Evolutionary conservation across 2,888 invertebrate genomes (phyloP).

Genomic region (Lithodes maja): DNA sequence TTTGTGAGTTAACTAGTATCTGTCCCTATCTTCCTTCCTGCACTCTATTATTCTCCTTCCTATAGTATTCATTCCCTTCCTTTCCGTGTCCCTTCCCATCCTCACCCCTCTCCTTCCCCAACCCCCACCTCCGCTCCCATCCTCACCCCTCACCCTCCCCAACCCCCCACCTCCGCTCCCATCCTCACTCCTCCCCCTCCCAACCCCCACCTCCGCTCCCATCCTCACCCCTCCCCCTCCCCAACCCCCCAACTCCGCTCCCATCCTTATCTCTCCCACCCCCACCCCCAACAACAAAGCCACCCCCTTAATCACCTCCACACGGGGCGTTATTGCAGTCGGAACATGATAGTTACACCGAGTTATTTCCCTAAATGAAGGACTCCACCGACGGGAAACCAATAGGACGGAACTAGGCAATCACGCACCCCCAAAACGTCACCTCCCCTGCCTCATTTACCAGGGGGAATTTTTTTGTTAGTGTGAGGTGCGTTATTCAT

Average conservation of each 20-base stretch:
- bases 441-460: conserved; percentile 35
- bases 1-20: neutral
- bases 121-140: neutral
- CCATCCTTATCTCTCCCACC: conserved; percentile 14
- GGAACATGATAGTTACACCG: conserved; percentile 29
- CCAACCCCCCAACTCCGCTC: conserved; percentile 1
- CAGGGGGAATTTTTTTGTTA: conserved; percentile 6
- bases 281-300: conserved; percentile 24
- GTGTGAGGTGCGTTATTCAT: neutral
- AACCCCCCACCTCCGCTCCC: neutral
- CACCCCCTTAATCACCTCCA: conserved; percentile 46
- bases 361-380: conserved; percentile 62
- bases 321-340: conserved; percentile 42
- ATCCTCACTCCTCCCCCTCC: conserved; percentile 15
- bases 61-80: neutral
- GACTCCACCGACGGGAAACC: conserved; percentile 45
- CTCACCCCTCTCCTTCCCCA: neutral
- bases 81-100: neutral
- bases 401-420: conserved; percentile 51
- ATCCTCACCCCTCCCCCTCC: neutral
- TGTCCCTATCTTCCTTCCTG: neutral
- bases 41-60: neutral
- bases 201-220: neutral
- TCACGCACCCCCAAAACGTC: conserved; percentile 44
- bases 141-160: neutral